Evolutionary conservation across 2,888 invertebrate genomes (phyloP), one percentile per base, ranked within the genome.

Genomic region (Ochlodes sylvanus): DNA sequence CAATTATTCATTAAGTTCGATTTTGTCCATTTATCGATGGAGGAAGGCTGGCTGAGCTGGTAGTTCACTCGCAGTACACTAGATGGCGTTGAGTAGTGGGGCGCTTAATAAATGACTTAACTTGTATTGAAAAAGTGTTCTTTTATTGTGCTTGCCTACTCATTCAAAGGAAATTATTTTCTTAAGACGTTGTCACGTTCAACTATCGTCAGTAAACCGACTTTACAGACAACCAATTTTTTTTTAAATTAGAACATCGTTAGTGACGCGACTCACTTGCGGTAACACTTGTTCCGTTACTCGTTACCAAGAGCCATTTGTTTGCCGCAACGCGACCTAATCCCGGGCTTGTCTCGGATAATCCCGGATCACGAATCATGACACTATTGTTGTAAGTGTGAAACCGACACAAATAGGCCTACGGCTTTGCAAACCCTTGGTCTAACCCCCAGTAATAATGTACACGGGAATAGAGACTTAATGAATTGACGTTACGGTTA

Each of bases 321-420:
- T 91, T 90, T 90, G 85, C 92, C 90, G 88, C 92, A 90, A 88
- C 89, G 81, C 87, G 87, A 85, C 87, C 89, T 92, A 92, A 92
- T 90, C 88, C 89, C 82, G 83, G 88, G 83, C 82, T 90, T 86
- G 87, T 87, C 82, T 85, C 83, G 79, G 86, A 90, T 92, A 89
- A 92, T 90, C 92, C 88, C 79, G 92, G 92, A 91, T 93, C 91
- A 92, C 83, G 92, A 92, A 93, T 93, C 92, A 93, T 93, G 93
- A 90, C 93, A 91, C 93, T 92, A 93, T 93, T 93, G 93, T 93
- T 92, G 92, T 90, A 92, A 92, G 93, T 93, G 93, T 92, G 93
- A 93, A 93, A 92, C 92, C 92, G 92, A 92, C 92, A 87, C 90
- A 93, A 93, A 93, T 90, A 92, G 90, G 92, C 91, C 90, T 82